Evolutionary conservation across 1,140 invertebrate genomes (phyloP).

Genomic region (Muscidifurax raptorellus): DNA sequence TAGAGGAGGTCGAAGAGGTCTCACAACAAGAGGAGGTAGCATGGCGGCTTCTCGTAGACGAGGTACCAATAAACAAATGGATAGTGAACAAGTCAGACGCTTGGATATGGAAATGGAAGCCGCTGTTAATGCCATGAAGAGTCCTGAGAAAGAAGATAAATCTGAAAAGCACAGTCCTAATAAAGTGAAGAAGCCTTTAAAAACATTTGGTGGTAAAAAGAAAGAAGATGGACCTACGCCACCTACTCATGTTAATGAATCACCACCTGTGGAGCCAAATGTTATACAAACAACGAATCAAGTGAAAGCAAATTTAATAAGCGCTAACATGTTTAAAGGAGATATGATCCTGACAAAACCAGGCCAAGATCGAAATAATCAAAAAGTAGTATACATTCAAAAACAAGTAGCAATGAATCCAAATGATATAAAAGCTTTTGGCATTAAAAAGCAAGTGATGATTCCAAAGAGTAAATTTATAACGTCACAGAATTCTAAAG

Average conservation of each 20-base stretch:
- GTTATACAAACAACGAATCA: conserved; percentile 70
- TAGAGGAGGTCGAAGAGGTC: conserved; percentile 70
- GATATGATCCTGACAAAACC: conserved; percentile 73
- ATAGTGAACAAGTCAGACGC: conserved; percentile 70
- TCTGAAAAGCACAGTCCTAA: conserved; percentile 54
- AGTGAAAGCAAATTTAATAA: conserved; percentile 72
- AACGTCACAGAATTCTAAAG: conserved; percentile 57
- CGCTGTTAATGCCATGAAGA: conserved; percentile 73
- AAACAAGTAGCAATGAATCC: conserved; percentile 69
- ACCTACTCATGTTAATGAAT: conserved; percentile 41
- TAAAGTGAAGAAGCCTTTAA: conserved; percentile 64
- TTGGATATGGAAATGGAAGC: conserved; percentile 74
- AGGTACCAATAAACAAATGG: conserved; percentile 68
- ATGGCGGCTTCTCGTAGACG: conserved; percentile 63
- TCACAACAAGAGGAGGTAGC: conserved; percentile 71
- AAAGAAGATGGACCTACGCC: conserved; percentile 64
- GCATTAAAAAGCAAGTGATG: conserved; percentile 62
- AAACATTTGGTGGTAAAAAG: conserved; percentile 61
- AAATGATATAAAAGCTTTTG: conserved; percentile 64
- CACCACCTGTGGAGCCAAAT: conserved; percentile 57
- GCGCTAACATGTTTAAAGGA: conserved; percentile 72
- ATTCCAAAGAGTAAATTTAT: conserved; percentile 65
- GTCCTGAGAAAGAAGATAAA: conserved; percentile 68
- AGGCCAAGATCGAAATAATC: conserved; percentile 66
- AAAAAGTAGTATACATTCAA: conserved; percentile 68